Evolutionary conservation across 2,888 invertebrate genomes (phyloP), one percentile per base, ranked within the genome.

Genomic region (Epistrophe grossulariae): DNA sequence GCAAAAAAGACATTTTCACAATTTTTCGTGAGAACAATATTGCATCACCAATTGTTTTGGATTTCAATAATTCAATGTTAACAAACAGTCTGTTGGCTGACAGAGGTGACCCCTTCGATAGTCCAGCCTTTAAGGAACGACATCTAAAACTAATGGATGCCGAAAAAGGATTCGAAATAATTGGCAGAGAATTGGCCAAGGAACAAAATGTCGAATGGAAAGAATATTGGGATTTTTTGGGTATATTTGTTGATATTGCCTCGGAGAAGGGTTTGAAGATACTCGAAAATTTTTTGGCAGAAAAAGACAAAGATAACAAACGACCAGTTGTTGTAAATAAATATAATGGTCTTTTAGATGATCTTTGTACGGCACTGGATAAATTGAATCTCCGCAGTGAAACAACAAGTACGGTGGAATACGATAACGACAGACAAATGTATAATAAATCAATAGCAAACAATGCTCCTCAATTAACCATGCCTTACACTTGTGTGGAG

Each of bases 201-300:
- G 94, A 96, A 91, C 94, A 95, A 91, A 94, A 96, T 73, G 94
- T 97, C 0, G 94, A 95, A 11, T 99, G 98, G 98, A 96, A 95
- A 84, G 99, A 99, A 91, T 97, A 97, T 93, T 99, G 99, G 99
- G 96, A 96, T 8, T 99, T 99, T 91, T 93, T 99, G 15, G 96
- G 96, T 89, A 94, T 95, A 2, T 98, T 97, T 92, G 94, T 96
- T 0, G 96, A 99, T 92, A 94, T 99, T 8, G 93, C 96, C 0
- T 94, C 96, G 0, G 91, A 93, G 0, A 95, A 96, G 76, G 99
- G 98, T 0, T 93, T 99, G 10, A 90, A 93, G 0, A 93, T 95
- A 55, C 92, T 99, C 11, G 98, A 99, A 91, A 94, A 94, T 59
- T 96, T 96, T 93, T 93, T 99, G 31, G 71, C 88, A 1, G 84